Conservation (phyloP, 1,140 invertebrate genomes). For the Ericerus pela region DNA sequence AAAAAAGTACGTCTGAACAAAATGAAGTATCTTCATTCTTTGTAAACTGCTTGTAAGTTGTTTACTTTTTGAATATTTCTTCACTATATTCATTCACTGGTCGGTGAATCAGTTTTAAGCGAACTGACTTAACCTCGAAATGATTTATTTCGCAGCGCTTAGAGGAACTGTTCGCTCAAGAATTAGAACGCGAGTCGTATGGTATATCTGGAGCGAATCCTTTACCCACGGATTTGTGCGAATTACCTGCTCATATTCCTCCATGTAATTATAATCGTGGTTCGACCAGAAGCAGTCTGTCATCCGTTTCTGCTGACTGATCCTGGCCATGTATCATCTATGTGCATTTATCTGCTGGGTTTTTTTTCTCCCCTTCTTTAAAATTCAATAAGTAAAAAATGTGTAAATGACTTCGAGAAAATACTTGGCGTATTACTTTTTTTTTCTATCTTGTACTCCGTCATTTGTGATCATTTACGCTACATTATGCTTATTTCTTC, state of each 20-base stretch:
- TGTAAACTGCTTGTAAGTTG: too few relatives aligned
- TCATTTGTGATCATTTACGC: background rate
- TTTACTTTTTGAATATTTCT: too few relatives aligned
- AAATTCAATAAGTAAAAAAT: background rate
- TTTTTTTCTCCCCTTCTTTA: background rate
- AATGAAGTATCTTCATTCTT: too few relatives aligned
- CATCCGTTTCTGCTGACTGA: slow-evolving; percentile 46
- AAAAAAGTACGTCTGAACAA: too few relatives aligned
- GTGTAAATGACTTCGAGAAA: background rate
- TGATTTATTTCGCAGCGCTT: slow-evolving; percentile 63
- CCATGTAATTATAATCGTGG: slow-evolving; percentile 36
- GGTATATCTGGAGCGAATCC: slow-evolving; percentile 38
- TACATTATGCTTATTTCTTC: background rate
- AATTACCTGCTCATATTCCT: slow-evolving; percentile 31
- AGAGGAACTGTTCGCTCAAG: slow-evolving; percentile 67
- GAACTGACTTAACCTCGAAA: too few relatives aligned
- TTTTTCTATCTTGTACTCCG: background rate
- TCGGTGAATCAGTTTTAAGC: too few relatives aligned
- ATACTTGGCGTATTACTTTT: background rate
- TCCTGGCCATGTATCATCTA: background rate
- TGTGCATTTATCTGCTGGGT: background rate
- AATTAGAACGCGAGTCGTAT: slow-evolving; percentile 65
- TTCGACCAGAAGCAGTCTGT: slow-evolving; percentile 52
- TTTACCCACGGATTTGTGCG: slow-evolving; percentile 45
- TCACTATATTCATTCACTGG: too few relatives aligned